Percentiles rank a stretch among this genome's conserved stretches.
phyloP scores from a whole-genome alignment of 2,797 vertebrate genomes.

The Anabas testudineus region DNA sequence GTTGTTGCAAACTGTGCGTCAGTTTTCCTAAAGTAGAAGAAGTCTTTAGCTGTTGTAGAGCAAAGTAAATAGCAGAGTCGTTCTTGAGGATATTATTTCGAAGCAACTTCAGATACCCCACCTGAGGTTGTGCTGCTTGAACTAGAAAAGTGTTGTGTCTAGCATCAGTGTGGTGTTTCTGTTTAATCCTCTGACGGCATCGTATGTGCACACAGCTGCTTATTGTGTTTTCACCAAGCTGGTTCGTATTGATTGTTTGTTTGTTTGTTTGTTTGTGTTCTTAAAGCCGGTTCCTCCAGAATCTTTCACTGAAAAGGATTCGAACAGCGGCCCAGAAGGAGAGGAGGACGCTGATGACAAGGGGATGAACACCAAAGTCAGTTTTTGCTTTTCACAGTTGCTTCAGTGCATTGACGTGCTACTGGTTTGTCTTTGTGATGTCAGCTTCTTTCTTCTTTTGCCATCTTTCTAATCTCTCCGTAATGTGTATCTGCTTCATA shows the following conservation, averaged over 20 bases:
- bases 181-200: no score
- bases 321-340: constrained; percentile 74
- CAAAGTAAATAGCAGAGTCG: no score
- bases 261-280: not conserved
- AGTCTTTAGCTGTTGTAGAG: no score
- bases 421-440: constrained; percentile 47
- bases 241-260: not conserved
- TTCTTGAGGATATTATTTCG: no score
- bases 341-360: constrained; percentile 73
- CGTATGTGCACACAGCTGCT: no score
- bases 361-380: constrained; percentile 76
- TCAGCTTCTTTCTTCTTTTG: constrained; percentile 56
- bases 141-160: no score
- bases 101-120: no score
- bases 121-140: no score
- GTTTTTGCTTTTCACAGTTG: constrained; percentile 14
- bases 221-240: no score
- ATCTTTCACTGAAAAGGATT: constrained; percentile 73
- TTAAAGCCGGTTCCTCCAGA: constrained; percentile 67
- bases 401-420: constrained; percentile 44
- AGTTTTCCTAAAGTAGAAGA: no score
- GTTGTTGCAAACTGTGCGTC: no score
- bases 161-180: no score
- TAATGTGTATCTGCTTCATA: constrained; percentile 39
- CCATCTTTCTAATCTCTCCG: constrained; percentile 40